A percentile compares a stretch with the other conserved stretches of the same genome.
These are phyloP conservation scores for Aphelinus atriplicis DNA, from an alignment of 1,140 invertebrate species.

Conservation along the genomic window DNA sequence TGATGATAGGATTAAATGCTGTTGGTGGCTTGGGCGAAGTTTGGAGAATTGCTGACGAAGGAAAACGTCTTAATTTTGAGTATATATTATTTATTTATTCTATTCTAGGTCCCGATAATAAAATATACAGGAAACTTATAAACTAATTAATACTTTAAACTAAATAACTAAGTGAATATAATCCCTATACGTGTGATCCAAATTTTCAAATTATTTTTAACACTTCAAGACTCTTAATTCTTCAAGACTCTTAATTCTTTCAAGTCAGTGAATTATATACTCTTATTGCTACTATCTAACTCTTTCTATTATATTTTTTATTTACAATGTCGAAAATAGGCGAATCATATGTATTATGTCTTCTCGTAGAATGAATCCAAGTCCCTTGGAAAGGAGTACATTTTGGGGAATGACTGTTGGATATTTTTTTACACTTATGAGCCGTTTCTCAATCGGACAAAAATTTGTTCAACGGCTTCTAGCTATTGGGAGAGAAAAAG, in stretches of 20 bases:
- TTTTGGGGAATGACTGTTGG: conserved; percentile 71
- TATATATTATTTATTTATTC: conserved; percentile 34
- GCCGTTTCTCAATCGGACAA: conserved; percentile 73
- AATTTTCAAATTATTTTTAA: not conserved
- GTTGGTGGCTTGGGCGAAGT: conserved; percentile 70
- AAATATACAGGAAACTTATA: no score
- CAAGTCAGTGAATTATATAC: no score
- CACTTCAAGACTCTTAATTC: no score
- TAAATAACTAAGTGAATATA: not conserved
- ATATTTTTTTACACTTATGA: conserved; percentile 68
- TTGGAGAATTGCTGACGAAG: conserved; percentile 52
- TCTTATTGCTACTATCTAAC: no score
- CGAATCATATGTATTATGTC: no score
- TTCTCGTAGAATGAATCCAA: conserved; percentile 65
- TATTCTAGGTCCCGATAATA: no score
- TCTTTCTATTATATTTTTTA: no score
- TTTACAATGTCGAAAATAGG: no score
- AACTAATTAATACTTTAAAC: no score
- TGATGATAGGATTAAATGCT: conserved; percentile 71
- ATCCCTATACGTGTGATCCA: not conserved
- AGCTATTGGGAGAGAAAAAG: conserved; percentile 11
- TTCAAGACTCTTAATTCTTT: no score
- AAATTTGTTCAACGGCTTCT: conserved; percentile 75
- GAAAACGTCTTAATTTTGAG: conserved; percentile 55
- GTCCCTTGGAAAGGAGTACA: conserved; percentile 69